A percentile compares a stretch with the other conserved stretches of the same genome.
phyloP scores from a whole-genome alignment of 2,113 vertebrate species.

The Hylia prasina region DNA sequence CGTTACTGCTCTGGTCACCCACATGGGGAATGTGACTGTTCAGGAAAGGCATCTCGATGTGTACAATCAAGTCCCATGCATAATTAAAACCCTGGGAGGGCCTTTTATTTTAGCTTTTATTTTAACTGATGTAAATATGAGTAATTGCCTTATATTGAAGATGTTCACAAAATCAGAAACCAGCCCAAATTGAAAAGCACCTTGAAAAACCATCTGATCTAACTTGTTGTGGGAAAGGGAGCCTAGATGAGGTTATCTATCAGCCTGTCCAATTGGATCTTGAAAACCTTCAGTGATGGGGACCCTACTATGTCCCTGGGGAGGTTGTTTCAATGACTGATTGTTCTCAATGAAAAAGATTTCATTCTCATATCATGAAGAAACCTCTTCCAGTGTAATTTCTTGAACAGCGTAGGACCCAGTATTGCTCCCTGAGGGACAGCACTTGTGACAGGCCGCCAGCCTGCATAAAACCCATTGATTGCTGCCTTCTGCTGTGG shows the following conservation, averaged over 20 bases:
- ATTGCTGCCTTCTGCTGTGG: background rate
- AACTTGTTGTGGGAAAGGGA: background rate
- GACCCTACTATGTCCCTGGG: background rate
- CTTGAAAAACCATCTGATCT: background rate
- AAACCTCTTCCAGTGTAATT: background rate
- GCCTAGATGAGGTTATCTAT: background rate
- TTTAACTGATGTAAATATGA: background rate
- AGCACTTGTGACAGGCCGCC: background rate
- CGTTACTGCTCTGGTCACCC: background rate
- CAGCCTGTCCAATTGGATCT: background rate
- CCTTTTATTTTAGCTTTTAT: background rate
- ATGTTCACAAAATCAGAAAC: background rate
- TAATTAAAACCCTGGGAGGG: background rate
- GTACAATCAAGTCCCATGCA: background rate
- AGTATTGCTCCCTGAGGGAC: background rate
- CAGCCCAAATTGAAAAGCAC: background rate
- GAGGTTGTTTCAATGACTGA: background rate
- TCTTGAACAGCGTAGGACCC: rapidly evolving
- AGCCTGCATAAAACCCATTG: background rate
- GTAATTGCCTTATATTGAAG: background rate
- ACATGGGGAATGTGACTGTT: background rate
- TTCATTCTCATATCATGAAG: background rate
- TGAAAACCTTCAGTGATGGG: background rate
- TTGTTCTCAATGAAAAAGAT: background rate
- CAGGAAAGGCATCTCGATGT: background rate